Percentiles rank a stretch among this genome's conserved stretches.
phyloP scores from a whole-genome alignment of 1,140 invertebrate genomes.

The Ceratitis capitata region DNA sequence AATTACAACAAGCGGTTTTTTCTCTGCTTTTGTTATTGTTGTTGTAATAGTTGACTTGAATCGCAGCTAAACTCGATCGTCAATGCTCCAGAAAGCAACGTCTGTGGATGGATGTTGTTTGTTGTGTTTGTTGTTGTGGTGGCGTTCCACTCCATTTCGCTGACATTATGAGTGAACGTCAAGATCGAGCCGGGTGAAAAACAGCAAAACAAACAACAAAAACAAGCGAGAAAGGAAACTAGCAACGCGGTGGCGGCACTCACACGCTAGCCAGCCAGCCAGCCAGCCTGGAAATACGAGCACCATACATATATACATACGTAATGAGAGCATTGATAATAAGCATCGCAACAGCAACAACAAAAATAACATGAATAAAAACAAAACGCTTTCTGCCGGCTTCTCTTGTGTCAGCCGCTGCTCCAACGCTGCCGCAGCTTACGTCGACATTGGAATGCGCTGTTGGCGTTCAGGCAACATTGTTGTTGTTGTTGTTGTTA shows the following conservation, averaged over 20 bases:
- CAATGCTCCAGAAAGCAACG: neutral
- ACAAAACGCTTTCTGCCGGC: neutral
- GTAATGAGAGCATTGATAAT: neutral
- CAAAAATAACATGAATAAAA: neutral
- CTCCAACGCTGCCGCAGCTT: neutral
- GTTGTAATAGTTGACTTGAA: neutral
- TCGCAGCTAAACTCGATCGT: neutral
- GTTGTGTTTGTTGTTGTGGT: neutral
- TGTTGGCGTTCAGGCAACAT: neutral
- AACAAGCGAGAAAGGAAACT: neutral
- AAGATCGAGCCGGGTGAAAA: neutral
- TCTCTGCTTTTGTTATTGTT: neutral
- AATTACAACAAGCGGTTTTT: neutral
- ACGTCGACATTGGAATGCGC: neutral
- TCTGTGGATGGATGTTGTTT: neutral
- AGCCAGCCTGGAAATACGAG: too few species aligned
- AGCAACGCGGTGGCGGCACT: neutral
- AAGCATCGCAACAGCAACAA: neutral
- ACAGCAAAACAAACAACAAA: neutral
- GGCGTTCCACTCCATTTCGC: slow-evolving; percentile 23
- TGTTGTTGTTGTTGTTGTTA: neutral
- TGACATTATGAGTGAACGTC: neutral
- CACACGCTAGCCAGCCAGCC: neutral
- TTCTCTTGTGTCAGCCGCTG: neutral
- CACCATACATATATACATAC: neutral